Base-by-base conservation (phyloP, 2,888 invertebrate species). In the Leptogaster cylindrica region DNA sequence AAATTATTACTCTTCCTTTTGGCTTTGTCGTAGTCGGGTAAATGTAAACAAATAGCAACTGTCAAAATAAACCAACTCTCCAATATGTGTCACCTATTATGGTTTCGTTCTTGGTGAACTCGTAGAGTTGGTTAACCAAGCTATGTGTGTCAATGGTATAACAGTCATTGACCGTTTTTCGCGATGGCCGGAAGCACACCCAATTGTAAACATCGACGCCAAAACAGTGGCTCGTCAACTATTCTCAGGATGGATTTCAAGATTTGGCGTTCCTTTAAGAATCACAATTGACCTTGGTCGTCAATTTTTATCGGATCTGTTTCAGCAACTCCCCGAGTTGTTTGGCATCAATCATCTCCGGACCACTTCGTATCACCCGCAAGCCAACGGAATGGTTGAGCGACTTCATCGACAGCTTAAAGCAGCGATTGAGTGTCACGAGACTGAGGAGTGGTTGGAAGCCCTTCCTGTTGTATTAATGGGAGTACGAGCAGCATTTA, bases 141-240 rank as follows among this genome's bases (percentile, higher is more conserved):
- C n/a, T n/a, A n/a, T n/a, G n/a, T n/a, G n/a, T n/a, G n/a, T n/a
- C n/a, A n/a, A n/a, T n/a, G n/a, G n/a, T n/a, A n/a, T 71, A 4
- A 71, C 69, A 23, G 61, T 66, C 2, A 39, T 68, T 1, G 70
- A 70, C 36, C 20, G 67, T 4, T 71, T 70, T 10, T 69, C 65
- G 4, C 46, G 70, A 4, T 70, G 71, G 69, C 67, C 69, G 28
- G 69, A 71, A 44, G 71, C 69, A 5, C 58, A 65, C 16, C n/a
- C n/a, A n/a, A n/a, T n/a, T n/a, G n/a, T n/a, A n/a, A n/a, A n/a
- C n/a, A n/a, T n/a, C 0, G 36, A 68, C 20, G 69, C 71, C 1
- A 41, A 36, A 36, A 66, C 67, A 3, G 41, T 70, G 7, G 69
- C 65, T 14, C 65, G 66, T 18, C 33, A 18, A 10, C 69, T 71